Evolutionary conservation across 2,113 vertebrate genomes (phyloP).

Genomic region (Pelecanoides urinatrix): DNA sequence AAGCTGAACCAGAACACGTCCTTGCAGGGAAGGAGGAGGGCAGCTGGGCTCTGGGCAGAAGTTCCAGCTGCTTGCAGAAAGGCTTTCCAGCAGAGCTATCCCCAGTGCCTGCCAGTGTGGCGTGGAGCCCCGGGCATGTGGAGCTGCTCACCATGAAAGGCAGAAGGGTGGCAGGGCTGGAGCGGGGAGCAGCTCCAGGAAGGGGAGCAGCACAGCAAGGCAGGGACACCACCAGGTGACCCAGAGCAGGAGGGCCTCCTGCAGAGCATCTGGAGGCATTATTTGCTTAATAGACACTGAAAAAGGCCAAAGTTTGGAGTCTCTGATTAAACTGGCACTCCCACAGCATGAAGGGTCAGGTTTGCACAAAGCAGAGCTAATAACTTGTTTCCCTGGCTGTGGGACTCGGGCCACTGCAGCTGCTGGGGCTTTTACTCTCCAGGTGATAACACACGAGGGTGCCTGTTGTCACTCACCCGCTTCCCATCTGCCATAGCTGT

Average conservation of each 20-base stretch:
- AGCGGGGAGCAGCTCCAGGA: background rate
- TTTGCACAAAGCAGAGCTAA: background rate
- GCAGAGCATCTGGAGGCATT: background rate
- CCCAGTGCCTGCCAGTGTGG: background rate
- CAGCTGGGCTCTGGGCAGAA: background rate
- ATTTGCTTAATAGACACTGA: background rate
- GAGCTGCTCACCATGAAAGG: background rate
- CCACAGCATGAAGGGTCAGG: background rate
- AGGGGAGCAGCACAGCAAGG: background rate
- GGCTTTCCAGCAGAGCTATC: background rate
- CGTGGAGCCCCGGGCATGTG: fast-evolving
- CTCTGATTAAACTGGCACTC: background rate
- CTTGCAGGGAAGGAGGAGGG: background rate
- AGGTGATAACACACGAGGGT: background rate
- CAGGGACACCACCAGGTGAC: background rate
- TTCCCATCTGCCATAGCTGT: fast-evolving
- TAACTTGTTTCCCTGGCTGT: background rate
- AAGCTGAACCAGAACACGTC: background rate
- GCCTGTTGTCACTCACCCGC: fast-evolving
- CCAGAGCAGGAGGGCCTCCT: background rate
- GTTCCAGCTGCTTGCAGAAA: background rate
- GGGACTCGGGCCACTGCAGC: background rate
- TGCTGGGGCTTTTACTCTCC: background rate
- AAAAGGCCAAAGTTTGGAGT: background rate
- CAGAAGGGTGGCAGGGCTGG: background rate